phyloP scores from a whole-genome alignment of 2,113 vertebrate species.

The Cebus imitator region DNA sequence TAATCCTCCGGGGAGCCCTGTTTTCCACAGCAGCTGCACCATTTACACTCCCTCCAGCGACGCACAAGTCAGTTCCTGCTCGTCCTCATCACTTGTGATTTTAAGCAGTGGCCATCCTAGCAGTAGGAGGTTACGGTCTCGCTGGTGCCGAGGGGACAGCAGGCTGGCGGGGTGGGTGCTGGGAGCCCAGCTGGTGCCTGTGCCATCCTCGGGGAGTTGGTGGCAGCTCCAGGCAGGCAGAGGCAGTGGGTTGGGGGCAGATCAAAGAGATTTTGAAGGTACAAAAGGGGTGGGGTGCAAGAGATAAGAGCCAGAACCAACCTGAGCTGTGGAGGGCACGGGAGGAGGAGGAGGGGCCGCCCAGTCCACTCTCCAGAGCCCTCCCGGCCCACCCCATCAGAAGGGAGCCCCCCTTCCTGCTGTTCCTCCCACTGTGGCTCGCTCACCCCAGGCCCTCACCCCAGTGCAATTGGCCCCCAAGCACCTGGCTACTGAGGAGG shows the following conservation, averaged over 20 bases:
- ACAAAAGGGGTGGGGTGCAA: background rate
- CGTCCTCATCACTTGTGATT: fast-evolving
- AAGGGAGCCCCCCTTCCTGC: background rate
- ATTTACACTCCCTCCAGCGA: fast-evolving
- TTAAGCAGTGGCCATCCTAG: background rate
- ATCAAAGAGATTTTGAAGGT: background rate
- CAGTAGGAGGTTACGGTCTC: background rate
- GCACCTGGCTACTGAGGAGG: background rate
- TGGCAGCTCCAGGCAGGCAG: background rate
- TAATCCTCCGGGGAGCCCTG: background rate
- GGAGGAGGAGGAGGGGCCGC: too few relatives aligned
- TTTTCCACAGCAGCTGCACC: fast-evolving
- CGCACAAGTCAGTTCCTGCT: fast-evolving
- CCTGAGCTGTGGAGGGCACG: background rate
- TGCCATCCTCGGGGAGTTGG: background rate
- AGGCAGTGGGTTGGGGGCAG: fast-evolving
- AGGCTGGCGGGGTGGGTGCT: fast-evolving
- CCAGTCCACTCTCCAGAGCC: background rate
- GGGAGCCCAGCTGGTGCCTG: fast-evolving
- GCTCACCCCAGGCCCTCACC: background rate
- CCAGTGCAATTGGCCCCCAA: background rate
- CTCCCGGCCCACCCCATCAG: background rate
- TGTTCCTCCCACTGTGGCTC: too few relatives aligned
- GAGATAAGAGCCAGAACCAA: background rate
- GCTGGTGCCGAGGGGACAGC: background rate